phyloP scores from a whole-genome alignment of 2,113 vertebrate species.

The Cavia porcellus region DNA sequence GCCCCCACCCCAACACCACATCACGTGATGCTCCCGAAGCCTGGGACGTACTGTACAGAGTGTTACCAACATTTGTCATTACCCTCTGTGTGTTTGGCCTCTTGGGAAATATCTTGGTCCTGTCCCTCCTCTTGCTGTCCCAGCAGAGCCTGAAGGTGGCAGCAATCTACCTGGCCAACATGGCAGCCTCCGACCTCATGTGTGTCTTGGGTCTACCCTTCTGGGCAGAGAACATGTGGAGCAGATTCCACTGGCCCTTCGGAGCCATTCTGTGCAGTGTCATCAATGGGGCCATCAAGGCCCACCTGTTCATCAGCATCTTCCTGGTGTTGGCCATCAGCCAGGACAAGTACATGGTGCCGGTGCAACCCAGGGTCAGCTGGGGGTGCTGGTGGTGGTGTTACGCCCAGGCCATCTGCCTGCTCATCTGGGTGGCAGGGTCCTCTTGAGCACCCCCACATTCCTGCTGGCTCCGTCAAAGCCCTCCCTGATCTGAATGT shows the following conservation, averaged over 20 bases:
- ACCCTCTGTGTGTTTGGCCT: constrained; percentile 89
- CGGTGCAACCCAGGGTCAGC: constrained; percentile 91
- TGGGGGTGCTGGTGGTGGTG: constrained; percentile 81
- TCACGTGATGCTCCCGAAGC: constrained; percentile 66
- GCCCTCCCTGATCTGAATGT: no score
- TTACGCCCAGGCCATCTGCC: constrained; percentile 83
- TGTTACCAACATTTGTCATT: constrained; percentile 74
- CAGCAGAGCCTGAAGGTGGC: constrained; percentile 82
- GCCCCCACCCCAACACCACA: constrained; percentile 27
- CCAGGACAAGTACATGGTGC: constrained; percentile 90
- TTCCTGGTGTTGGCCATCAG: constrained; percentile 93
- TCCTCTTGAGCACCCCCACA: no score
- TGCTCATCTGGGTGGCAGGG: no score
- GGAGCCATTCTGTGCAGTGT: constrained; percentile 89
- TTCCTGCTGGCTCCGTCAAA: no score
- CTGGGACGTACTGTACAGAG: constrained; percentile 87
- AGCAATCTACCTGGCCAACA: constrained; percentile 89
- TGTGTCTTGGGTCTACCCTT: constrained; percentile 90
- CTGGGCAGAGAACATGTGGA: constrained; percentile 91
- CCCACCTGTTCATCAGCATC: constrained; percentile 93
- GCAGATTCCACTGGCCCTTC: constrained; percentile 86
- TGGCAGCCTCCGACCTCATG: constrained; percentile 92
- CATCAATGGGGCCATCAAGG: not conserved
- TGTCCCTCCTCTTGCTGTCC: constrained; percentile 89
- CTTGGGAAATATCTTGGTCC: constrained; percentile 90